Percentiles rank a stretch among this genome's conserved stretches.
phyloP scores from a whole-genome alignment of 2,113 vertebrate species.

The Gasterosteus aculeatus region DNA sequence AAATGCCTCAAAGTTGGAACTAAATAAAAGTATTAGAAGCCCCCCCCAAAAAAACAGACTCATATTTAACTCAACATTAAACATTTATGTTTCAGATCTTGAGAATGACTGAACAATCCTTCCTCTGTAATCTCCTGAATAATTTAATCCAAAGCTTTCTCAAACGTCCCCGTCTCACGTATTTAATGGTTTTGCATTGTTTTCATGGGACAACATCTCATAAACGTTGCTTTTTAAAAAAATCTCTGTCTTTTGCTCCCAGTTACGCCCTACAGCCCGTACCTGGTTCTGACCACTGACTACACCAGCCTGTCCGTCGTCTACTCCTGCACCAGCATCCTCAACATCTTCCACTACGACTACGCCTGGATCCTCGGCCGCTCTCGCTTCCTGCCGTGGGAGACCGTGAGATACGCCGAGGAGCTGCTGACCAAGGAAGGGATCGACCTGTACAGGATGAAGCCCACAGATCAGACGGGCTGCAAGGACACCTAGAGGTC shows the following conservation, averaged over 20 bases:
- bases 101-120: background rate
- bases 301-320: constrained; percentile 85
- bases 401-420: constrained; percentile 80
- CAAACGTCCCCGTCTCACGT: background rate
- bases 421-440: constrained; percentile 79
- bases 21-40: background rate
- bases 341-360: constrained; percentile 86
- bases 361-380: constrained; percentile 88
- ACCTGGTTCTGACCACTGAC: constrained; percentile 90
- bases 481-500: constrained; percentile 74
- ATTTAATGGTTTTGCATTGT: background rate
- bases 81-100: background rate
- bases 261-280: constrained; percentile 86
- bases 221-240: background rate
- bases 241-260: background rate
- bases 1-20: background rate
- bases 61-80: background rate
- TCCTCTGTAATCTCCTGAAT: background rate
- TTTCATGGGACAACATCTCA: background rate
- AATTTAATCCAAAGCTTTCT: background rate
- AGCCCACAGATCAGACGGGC: constrained; percentile 81
- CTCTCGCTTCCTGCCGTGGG: constrained; percentile 78
- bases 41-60: background rate
- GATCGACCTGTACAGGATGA: constrained; percentile 82
- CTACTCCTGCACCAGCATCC: constrained; percentile 88